phyloP scores from a whole-genome alignment of 1,140 invertebrate genomes.

The Achatina immaculata region DNA sequence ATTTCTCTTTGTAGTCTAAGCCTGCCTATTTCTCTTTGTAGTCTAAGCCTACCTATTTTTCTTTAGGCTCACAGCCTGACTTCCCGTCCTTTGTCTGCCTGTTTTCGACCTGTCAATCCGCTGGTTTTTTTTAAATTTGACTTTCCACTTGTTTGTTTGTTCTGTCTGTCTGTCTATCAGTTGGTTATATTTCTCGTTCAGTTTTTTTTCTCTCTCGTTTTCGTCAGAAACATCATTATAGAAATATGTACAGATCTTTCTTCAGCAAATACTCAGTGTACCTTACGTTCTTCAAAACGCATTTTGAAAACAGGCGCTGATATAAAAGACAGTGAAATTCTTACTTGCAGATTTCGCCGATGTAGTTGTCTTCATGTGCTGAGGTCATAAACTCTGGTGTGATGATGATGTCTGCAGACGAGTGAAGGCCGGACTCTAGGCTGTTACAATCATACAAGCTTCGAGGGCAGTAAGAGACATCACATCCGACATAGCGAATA shows the following conservation, averaged over 20 bases:
- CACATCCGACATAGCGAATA: neutral
- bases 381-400: conserved; percentile 44
- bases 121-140: conserved; percentile 27
- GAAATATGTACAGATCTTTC: too few relatives aligned
- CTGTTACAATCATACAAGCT: conserved; percentile 41
- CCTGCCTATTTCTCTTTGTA: too few relatives aligned
- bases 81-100: neutral
- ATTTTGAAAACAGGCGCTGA: too few relatives aligned
- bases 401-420: conserved; percentile 36
- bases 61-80: too few relatives aligned
- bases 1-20: too few relatives aligned
- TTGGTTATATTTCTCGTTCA: too few relatives aligned
- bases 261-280: too few relatives aligned
- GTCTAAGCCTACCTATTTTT: too few relatives aligned
- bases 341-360: conserved; percentile 42
- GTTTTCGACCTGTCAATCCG: neutral
- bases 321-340: too few relatives aligned
- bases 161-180: conserved; percentile 39
- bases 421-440: conserved; percentile 27
- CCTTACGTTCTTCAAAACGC: too few relatives aligned
- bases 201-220: too few relatives aligned
- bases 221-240: too few relatives aligned
- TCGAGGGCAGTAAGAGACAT: conserved; percentile 37
- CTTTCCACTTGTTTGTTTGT: conserved; percentile 35
- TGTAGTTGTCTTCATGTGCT: conserved; percentile 22